Conservation (phyloP, 1,140 invertebrate genomes). For the Drosophila burlai region DNA sequence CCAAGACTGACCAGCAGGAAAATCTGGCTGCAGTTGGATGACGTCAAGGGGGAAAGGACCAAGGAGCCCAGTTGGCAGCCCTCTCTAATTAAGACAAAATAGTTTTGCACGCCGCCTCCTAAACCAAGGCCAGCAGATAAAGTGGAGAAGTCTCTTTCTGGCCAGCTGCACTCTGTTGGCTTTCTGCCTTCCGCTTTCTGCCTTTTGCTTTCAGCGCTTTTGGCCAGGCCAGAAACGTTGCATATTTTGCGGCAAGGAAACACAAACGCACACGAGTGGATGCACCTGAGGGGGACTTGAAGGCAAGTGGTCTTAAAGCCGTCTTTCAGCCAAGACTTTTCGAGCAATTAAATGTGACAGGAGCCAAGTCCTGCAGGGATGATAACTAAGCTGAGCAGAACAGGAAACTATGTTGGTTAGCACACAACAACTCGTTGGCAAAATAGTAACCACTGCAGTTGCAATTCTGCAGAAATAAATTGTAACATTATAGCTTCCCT, state of each 20-base stretch:
- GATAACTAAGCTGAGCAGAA: background rate
- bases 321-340: background rate
- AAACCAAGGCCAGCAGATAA: conserved; percentile 36
- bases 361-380: background rate
- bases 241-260: conserved; percentile 49
- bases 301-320: conserved; percentile 20
- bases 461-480: background rate
- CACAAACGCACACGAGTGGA: conserved; percentile 27
- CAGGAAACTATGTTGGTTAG: conserved; percentile 2
- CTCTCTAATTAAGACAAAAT: conserved; percentile 72
- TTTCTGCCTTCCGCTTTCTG: conserved; percentile 5
- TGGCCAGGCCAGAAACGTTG: conserved; percentile 46
- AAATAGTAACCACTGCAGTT: background rate
- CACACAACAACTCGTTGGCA: background rate
- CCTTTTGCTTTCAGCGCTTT: conserved; percentile 28
- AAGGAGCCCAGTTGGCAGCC: conserved; percentile 11
- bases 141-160: conserved; percentile 16
- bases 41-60: conserved; percentile 56
- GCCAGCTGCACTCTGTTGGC: conserved; percentile 14
- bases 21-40: conserved; percentile 53
- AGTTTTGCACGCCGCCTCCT: conserved; percentile 21
- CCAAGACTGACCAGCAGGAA: conserved; percentile 30
- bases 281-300: conserved; percentile 33
- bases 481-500: background rate
- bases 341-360: conserved; percentile 36